phyloP scores from a whole-genome alignment of 2,888 invertebrate genomes.

The Therioaphis trifolii region DNA sequence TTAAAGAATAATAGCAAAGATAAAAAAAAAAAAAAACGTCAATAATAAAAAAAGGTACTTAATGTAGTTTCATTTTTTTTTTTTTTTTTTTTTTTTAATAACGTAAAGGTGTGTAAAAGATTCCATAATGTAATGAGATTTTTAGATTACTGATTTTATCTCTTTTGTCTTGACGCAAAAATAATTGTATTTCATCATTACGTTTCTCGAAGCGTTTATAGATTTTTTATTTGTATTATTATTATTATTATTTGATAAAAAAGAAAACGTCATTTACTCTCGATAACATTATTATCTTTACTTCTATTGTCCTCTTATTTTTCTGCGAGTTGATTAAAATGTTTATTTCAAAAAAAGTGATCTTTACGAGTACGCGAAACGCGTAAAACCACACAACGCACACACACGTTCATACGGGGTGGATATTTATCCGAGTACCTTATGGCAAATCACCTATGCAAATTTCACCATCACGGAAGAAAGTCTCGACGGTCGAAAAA shows the following conservation, averaged over 20 bases:
- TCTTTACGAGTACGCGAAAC: no score
- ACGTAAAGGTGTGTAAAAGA: neutral
- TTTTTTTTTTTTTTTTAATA: neutral
- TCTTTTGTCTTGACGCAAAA: conserved; percentile 22
- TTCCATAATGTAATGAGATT: neutral
- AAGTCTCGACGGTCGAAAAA: no score
- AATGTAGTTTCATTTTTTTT: neutral
- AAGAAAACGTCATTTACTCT: neutral
- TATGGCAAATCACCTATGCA: no score
- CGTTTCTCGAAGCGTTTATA: conserved; percentile 9
- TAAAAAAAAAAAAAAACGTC: neutral
- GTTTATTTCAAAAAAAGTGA: no score
- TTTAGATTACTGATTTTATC: neutral
- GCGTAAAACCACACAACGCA: no score
- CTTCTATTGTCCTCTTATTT: neutral
- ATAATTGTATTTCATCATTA: conserved; percentile 40
- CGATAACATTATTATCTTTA: neutral
- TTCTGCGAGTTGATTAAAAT: neutral
- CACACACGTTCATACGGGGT: no score
- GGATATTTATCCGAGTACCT: no score
- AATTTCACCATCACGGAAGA: conserved; percentile 6
- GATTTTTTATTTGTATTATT: neutral
- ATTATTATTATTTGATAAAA: neutral
- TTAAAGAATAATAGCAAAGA: neutral
- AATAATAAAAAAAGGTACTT: conserved; percentile 19